These are phyloP conservation scores for Psephotus haematonotus DNA, from an alignment of 2,113 vertebrate species.

Conservation along the genomic window DNA sequence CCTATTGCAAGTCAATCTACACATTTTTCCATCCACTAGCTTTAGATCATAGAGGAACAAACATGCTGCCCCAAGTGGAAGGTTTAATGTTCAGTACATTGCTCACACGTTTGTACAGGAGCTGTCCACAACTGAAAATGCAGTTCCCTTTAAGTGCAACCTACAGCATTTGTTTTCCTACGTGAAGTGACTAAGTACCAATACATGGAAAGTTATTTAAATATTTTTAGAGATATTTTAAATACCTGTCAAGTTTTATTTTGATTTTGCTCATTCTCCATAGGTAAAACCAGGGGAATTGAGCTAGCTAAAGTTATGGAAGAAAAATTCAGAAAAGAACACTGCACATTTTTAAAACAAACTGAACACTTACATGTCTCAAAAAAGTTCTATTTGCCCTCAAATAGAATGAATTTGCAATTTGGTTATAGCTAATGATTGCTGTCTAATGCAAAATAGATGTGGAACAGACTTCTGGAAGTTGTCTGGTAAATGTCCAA, in stretches of 20 bases:
- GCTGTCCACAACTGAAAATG: neutral
- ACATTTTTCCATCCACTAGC: neutral
- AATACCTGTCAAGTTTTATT: neutral
- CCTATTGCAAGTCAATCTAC: neutral
- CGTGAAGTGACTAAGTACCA: neutral
- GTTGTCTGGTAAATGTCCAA: neutral
- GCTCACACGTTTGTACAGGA: accelerated
- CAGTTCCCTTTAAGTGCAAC: neutral
- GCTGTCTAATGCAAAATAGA: neutral
- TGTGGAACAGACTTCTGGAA: neutral
- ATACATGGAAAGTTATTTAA: neutral
- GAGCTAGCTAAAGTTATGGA: neutral
- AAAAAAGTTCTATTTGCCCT: neutral
- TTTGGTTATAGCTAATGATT: neutral
- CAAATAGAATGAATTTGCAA: neutral
- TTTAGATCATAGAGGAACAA: neutral
- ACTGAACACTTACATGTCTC: neutral
- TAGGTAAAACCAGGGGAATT: neutral
- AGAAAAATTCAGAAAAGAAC: neutral
- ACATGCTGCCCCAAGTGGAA: neutral
- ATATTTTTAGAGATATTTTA: neutral
- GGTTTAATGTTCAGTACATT: neutral
- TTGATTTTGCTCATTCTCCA: neutral
- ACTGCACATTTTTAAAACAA: neutral
- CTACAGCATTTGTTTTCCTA: neutral